phyloP scores from a whole-genome alignment of 2,797 vertebrate genomes.

The Halcyon chelicuti region DNA sequence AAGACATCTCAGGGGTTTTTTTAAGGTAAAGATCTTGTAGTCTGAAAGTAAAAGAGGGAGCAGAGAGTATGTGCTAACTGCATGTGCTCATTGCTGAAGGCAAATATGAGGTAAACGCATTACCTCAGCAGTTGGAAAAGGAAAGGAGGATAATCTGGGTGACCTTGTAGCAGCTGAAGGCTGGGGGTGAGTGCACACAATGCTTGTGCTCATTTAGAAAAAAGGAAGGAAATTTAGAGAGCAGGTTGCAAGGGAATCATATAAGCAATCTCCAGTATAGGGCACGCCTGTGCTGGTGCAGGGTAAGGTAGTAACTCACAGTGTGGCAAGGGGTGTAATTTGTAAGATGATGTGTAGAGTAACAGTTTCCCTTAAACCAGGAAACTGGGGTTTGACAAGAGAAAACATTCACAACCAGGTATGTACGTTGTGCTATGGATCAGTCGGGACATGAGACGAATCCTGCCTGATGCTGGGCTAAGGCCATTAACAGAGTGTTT shows the following conservation, averaged over 20 bases:
- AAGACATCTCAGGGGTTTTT: not conserved
- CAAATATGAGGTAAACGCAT: not conserved
- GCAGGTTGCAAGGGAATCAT: not conserved
- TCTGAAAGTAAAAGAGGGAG: not conserved
- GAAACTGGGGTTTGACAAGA: not conserved
- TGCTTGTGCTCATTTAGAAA: not conserved
- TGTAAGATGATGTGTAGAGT: not conserved
- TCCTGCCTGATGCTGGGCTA: not conserved
- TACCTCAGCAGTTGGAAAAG: not conserved
- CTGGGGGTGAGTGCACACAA: not conserved
- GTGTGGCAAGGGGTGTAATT: not conserved
- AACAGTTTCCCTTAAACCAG: not conserved
- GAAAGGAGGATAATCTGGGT: not conserved
- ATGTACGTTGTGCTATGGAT: not conserved
- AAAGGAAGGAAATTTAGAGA: not conserved
- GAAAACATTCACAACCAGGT: fast-evolving
- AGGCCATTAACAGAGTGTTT: not conserved
- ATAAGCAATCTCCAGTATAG: not conserved
- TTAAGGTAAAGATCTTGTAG: not conserved
- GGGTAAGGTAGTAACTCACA: not conserved
- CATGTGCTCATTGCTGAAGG: not conserved
- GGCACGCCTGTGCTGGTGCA: fast-evolving
- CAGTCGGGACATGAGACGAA: not conserved
- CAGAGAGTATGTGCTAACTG: not conserved
- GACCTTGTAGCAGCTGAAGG: not conserved